A percentile compares a stretch with the other conserved stretches of the same genome.
Evolutionary conservation across 2,797 vertebrate species (phyloP).

Genomic region (Gymnocypris eckloni): DNA sequence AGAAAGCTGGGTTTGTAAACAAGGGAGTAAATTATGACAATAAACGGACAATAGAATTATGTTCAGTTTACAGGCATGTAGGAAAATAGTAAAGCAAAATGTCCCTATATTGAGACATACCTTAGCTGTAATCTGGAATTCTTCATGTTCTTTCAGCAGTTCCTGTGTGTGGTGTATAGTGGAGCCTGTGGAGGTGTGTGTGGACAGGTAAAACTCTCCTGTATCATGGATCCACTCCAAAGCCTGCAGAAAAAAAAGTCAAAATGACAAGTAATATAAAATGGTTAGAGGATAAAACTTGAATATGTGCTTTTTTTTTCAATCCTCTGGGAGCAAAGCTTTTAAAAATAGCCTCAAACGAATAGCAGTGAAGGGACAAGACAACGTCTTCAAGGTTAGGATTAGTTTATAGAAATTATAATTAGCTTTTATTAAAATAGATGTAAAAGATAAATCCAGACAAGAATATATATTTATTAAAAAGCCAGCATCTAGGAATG

Average conservation of each 20-base stretch:
- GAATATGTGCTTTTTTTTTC: neutral
- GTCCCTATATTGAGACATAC: slow-evolving; percentile 66
- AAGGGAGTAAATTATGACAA: neutral
- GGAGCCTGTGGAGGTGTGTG: slow-evolving; percentile 95
- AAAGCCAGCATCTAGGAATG: neutral
- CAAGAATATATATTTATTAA: neutral
- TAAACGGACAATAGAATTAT: neutral
- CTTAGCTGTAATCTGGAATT: slow-evolving; percentile 98
- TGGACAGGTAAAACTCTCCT: slow-evolving; percentile 97
- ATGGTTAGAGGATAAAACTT: neutral
- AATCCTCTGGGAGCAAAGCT: too few relatives aligned
- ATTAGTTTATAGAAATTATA: neutral
- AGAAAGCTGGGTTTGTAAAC: neutral
- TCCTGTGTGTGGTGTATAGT: slow-evolving; percentile 97
- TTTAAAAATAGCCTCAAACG: too few relatives aligned
- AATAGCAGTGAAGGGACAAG: neutral
- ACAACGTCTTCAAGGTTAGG: neutral
- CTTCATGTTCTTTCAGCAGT: slow-evolving; percentile 94
- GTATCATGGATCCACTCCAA: slow-evolving; percentile 98
- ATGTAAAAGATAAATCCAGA: neutral
- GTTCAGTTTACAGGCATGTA: neutral
- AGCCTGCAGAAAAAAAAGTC: slow-evolving; percentile 76
- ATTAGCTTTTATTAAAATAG: slow-evolving; percentile 2
- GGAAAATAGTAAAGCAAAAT: neutral
- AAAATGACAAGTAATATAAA: neutral